A percentile compares a stretch with the other conserved stretches of the same genome.
These are phyloP conservation scores for Homarus gammarus DNA, from an alignment of 2,888 invertebrate species.

Conservation along the genomic window DNA sequence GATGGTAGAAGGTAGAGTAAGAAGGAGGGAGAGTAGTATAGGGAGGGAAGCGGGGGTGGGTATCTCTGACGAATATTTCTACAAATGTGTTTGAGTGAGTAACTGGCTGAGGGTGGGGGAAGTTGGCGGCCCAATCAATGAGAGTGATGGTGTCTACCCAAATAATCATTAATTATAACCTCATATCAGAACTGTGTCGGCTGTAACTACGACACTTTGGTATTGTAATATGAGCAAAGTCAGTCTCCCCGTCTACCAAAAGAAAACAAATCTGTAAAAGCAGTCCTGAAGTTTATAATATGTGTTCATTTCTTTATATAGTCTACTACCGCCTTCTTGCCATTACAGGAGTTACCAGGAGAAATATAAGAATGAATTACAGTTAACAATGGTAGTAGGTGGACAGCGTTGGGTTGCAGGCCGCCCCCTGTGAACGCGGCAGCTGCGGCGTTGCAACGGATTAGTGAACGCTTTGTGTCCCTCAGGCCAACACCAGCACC, in stretches of 20 bases:
- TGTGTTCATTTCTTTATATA: too few species aligned
- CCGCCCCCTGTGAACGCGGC: conserved; percentile 5
- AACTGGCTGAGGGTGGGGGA: background rate
- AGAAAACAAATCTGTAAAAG: too few species aligned
- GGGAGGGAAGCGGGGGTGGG: background rate
- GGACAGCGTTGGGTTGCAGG: background rate
- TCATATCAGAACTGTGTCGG: conserved; percentile 10
- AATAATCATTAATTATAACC: conserved; percentile 27
- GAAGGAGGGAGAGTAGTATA: too few species aligned
- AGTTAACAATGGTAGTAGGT: background rate
- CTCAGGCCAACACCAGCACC: conserved; percentile 3
- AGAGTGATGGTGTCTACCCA: conserved; percentile 38
- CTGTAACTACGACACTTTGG: too few species aligned
- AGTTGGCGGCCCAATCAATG: conserved; percentile 27
- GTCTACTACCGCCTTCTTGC: too few species aligned
- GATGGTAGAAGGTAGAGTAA: background rate
- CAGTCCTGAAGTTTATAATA: too few species aligned
- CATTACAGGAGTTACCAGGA: too few species aligned
- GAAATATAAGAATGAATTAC: too few species aligned
- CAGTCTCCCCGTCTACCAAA: too few species aligned
- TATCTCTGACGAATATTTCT: conserved; percentile 18
- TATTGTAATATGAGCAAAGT: too few species aligned
- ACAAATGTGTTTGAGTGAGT: conserved; percentile 36
- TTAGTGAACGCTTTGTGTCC: conserved; percentile 33
- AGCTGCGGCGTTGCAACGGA: conserved; percentile 46